phyloP scores from a whole-genome alignment of 2,888 invertebrate genomes.

The Hedychridium roseum region DNA sequence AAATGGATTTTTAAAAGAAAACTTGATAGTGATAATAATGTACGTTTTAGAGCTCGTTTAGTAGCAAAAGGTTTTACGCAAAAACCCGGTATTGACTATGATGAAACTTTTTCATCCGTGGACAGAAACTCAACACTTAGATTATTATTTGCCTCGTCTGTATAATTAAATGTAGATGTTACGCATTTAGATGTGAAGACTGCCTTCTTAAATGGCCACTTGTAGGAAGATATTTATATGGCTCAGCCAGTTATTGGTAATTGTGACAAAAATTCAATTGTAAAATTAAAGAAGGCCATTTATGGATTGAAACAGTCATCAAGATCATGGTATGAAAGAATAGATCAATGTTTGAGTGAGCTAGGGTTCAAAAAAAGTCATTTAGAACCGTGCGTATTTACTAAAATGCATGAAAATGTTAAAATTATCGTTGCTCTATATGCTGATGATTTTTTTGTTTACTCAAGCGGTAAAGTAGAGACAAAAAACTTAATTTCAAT shows the following conservation, averaged over 20 bases:
- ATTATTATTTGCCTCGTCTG: conserved; percentile 15
- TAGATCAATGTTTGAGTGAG: conserved; percentile 2
- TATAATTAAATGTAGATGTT: conserved; percentile 3
- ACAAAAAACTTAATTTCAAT: conserved; percentile 6
- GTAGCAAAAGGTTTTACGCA: conserved; percentile 21
- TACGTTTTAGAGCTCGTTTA: conserved; percentile 15
- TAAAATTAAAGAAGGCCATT: conserved; percentile 10
- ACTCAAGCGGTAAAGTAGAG: conserved; percentile 16
- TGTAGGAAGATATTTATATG: conserved; percentile 8
- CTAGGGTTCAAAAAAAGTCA: conserved; percentile 5
- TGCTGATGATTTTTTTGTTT: conserved; percentile 17
- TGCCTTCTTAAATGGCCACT: conserved; percentile 13
- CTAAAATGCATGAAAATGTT: not conserved
- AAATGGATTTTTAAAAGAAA: conserved; percentile 13
- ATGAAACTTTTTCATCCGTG: conserved; percentile 20
- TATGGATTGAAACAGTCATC: conserved; percentile 17
- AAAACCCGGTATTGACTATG: conserved; percentile 8
- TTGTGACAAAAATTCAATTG: conserved; percentile 1
- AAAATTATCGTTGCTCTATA: conserved; percentile 5
- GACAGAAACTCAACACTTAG: conserved; percentile 10
- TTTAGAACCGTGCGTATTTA: conserved; percentile 15
- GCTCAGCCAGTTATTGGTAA: conserved; percentile 1
- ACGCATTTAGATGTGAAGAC: no score
- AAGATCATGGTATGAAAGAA: conserved; percentile 6
- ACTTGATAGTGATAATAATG: conserved; percentile 6